Percentiles rank a stretch among this genome's conserved stretches.
Conservation (phyloP, 1,140 invertebrate genomes). For the Hirudo medicinalis region DNA sequence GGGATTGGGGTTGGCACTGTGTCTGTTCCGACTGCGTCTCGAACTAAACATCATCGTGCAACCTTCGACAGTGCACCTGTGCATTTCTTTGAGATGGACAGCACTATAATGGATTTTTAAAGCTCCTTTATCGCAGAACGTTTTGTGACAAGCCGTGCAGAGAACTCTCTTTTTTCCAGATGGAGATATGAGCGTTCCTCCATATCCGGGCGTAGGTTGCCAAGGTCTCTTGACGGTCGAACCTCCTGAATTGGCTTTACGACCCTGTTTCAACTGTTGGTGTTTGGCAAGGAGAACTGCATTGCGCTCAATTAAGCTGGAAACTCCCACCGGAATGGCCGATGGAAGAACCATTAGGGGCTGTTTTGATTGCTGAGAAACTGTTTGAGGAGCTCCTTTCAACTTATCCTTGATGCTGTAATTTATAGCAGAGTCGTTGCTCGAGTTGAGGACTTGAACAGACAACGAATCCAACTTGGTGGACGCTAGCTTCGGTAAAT, state of each 20-base stretch:
- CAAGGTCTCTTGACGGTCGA: constrained; percentile 2
- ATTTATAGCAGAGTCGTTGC: constrained; percentile 12
- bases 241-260: constrained; percentile 35
- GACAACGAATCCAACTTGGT: neutral
- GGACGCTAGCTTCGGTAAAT: neutral
- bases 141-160: constrained; percentile 93
- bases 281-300: neutral
- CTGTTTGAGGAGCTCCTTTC: neutral
- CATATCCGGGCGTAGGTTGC: constrained; percentile 16
- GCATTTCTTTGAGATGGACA: constrained; percentile 69
- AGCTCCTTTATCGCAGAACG: constrained; percentile 94
- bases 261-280: neutral
- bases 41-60: constrained; percentile 96
- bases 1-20: constrained; percentile 85
- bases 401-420: constrained; percentile 15
- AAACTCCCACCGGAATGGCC: constrained; percentile 28
- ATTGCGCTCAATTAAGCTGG: constrained; percentile 9
- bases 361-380: constrained; percentile 13
- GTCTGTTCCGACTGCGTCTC: constrained; percentile 74
- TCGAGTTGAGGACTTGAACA: neutral
- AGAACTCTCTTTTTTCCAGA: constrained; percentile 71
- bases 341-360: neutral
- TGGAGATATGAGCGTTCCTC: constrained; percentile 16
- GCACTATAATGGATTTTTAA: constrained; percentile 98
- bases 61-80: constrained; percentile 85